Evolutionary conservation across 2,888 invertebrate genomes (phyloP), one percentile per base, ranked within the genome.

Genomic region (Hypsopygia costalis): DNA sequence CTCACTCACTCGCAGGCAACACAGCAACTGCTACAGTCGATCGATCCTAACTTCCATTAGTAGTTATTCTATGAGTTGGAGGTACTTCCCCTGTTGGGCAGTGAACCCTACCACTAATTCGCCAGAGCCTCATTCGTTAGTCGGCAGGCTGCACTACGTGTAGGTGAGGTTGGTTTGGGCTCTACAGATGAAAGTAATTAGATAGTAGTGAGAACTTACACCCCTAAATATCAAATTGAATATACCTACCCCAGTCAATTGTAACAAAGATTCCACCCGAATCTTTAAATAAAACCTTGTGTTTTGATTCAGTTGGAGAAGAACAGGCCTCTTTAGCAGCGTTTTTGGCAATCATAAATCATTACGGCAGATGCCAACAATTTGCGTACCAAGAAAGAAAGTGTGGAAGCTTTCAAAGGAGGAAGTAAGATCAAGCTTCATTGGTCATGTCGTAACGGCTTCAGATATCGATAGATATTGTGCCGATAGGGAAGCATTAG

Each of bases 291-390:
- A 9, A 9, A n/a, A 29, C 11, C 29, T 10, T 9, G n/a, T 29
- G 3, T n/a, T 16, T 33, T 33, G 12, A 12, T 20, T 16, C 33
- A 33, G 33, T 12, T 11, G 33, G 33, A 5, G 33, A 33, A 33
- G 33, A 16, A 8, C 33, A 33, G 11, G 33, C 16, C 4, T 16
- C n/a, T 9, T 12, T 33, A n/a, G 11, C 33, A 16, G 33, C 43
- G 58, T 53, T 77, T 85, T 74, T 71, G 44, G 47, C 43, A 41
- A 45, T 73, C 69, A 69, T 56, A 54, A 39, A 38, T 22, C 45
- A 40, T 67, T 33, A 20, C 6, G 33, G 7, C 33, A 33, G 20
- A 16, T 33, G 33, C 16, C 16, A 6, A 12, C 33, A 5, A 16
- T 33, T 7, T 7, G 7, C 7, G 9, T 12, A 6, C 16, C 16